phyloP scores from a whole-genome alignment of 2,113 vertebrate species.

The Microtus richardsoni region DNA sequence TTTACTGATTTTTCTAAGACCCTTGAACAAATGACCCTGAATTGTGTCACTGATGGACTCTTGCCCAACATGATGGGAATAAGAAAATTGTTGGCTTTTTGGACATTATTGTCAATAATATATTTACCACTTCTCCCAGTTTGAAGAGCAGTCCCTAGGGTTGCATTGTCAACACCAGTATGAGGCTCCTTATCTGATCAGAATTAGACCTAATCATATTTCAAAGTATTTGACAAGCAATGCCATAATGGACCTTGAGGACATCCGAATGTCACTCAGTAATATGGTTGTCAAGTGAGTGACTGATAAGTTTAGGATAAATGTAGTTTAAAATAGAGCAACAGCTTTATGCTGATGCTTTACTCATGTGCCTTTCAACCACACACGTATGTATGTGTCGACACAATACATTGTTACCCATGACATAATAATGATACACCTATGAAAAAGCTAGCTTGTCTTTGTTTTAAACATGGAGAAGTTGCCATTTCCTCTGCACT shows the following conservation, averaged over 20 bases:
- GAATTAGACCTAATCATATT: constrained; percentile 64
- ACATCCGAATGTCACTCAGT: constrained; percentile 70
- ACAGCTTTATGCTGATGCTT: constrained; percentile 35
- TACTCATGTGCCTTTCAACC: background rate
- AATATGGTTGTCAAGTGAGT: constrained; percentile 68
- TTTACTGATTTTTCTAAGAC: constrained; percentile 32
- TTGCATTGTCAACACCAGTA: constrained; percentile 67
- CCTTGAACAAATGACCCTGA: constrained; percentile 66
- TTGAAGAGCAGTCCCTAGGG: constrained; percentile 59
- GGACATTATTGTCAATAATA: constrained; percentile 73
- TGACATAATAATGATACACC: constrained; percentile 55
- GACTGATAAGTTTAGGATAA: constrained; percentile 54
- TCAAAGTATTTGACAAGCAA: constrained; percentile 71
- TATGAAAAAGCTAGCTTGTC: constrained; percentile 70
- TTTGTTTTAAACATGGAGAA: constrained; percentile 61
- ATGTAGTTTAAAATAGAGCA: constrained; percentile 44
- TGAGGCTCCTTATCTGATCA: constrained; percentile 78
- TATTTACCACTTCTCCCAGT: constrained; percentile 62
- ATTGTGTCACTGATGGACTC: constrained; percentile 8
- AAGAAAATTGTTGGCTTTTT: constrained; percentile 72
- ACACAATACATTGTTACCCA: constrained; percentile 53
- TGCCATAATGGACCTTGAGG: constrained; percentile 66
- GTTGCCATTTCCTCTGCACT: constrained; percentile 59
- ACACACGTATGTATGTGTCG: background rate
- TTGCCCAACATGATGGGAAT: constrained; percentile 60